These are phyloP conservation scores for Synergus itoensis DNA, from an alignment of 2,888 invertebrate species.

Conservation along the genomic window DNA sequence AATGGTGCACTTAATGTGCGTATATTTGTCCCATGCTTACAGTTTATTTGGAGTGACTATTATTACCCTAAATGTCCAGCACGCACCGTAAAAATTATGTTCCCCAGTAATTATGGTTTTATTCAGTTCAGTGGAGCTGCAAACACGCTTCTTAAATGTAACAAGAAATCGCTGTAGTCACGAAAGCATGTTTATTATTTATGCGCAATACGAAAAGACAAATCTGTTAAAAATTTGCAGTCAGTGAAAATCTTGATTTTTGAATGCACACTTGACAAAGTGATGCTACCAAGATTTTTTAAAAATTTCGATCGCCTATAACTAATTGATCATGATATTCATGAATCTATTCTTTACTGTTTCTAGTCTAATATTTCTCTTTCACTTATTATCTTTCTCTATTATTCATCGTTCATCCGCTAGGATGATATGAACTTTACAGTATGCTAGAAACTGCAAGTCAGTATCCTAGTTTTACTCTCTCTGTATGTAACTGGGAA, in stretches of 20 bases:
- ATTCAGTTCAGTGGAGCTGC: neutral
- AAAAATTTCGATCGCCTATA: constrained; percentile 44
- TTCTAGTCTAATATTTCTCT: constrained; percentile 48
- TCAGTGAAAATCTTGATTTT: constrained; percentile 9
- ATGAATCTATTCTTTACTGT: constrained; percentile 46
- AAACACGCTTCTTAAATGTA: constrained; percentile 24
- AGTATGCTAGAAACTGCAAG: constrained; percentile 26
- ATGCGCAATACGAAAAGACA: neutral
- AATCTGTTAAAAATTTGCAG: neutral
- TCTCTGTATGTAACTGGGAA: too few relatives aligned
- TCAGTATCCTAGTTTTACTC: neutral
- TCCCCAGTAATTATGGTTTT: constrained; percentile 35
- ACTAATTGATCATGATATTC: constrained; percentile 2
- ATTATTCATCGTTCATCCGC: constrained; percentile 10
- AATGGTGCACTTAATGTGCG: neutral
- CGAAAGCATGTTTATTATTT: constrained; percentile 20
- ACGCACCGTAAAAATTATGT: constrained; percentile 48
- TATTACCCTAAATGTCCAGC: constrained; percentile 51
- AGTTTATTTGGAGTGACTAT: constrained; percentile 47
- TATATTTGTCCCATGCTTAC: constrained; percentile 42
- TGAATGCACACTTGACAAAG: constrained; percentile 57
- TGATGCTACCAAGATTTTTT: constrained; percentile 45
- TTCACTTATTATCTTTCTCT: constrained; percentile 51
- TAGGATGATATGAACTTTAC: constrained; percentile 25
- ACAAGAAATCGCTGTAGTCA: neutral